Evolutionary conservation across 2,888 invertebrate genomes (phyloP).

Genomic region (Tinea pellionella): DNA sequence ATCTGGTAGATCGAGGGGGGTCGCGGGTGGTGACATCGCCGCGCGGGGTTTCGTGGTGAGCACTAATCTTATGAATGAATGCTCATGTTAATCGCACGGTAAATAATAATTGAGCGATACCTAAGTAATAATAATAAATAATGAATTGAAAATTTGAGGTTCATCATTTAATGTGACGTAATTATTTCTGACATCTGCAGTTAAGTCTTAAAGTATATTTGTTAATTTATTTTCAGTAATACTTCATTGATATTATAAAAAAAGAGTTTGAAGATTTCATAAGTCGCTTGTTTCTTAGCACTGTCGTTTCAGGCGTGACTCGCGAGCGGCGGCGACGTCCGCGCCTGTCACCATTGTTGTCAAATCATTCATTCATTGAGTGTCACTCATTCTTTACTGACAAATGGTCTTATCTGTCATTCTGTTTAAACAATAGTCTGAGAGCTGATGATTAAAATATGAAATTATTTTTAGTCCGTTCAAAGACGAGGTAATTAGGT

Average conservation of each 20-base stretch:
- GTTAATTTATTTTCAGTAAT: no score
- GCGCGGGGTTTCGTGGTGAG: constrained; percentile 34
- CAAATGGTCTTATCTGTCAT: constrained; percentile 32
- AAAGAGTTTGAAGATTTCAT: no score
- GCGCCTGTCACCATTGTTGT: constrained; percentile 48
- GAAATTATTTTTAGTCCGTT: no score
- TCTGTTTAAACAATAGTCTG: background rate
- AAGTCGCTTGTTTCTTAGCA: no score
- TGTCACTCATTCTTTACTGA: constrained; percentile 23
- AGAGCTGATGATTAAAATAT: no score
- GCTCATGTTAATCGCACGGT: constrained; percentile 22
- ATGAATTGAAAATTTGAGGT: background rate
- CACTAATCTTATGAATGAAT: background rate
- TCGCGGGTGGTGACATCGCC: constrained; percentile 31
- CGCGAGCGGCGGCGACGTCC: constrained; percentile 36
- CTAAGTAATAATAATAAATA: no score
- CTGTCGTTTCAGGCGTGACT: no score
- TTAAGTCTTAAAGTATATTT: no score
- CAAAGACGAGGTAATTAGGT: no score
- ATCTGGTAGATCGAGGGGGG: constrained; percentile 19
- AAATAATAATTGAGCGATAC: constrained; percentile 26
- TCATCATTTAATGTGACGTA: constrained; percentile 13
- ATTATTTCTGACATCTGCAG: no score
- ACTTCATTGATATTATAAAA: no score
- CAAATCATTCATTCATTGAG: background rate